phyloP scores from a whole-genome alignment of 2,797 vertebrate species.

The Pogoniulus pusillus region DNA sequence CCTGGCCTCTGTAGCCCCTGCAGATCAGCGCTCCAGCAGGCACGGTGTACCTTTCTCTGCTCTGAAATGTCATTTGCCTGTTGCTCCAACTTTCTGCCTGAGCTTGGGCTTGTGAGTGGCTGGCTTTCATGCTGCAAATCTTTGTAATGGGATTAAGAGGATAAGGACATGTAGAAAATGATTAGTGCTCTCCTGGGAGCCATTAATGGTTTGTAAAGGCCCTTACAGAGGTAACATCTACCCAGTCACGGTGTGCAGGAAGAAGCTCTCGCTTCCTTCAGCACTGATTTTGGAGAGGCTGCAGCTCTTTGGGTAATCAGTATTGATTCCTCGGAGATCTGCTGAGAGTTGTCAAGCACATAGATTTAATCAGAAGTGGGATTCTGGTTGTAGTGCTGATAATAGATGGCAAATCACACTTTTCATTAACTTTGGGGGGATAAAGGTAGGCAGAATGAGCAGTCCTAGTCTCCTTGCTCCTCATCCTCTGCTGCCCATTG shows the following conservation, averaged over 20 bases:
- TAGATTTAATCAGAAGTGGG: conserved; percentile 13
- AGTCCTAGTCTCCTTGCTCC: neutral
- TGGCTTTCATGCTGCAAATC: conserved; percentile 5
- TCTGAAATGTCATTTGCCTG: neutral
- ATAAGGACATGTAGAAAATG: conserved; percentile 26
- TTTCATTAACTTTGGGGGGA: neutral
- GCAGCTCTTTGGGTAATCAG: neutral
- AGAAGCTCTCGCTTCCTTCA: neutral
- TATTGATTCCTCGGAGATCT: conserved; percentile 6
- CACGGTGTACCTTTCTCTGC: neutral
- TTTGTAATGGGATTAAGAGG: neutral
- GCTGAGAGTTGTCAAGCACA: neutral
- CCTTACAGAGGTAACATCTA: neutral
- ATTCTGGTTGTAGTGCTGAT: neutral
- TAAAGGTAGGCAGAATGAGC: neutral
- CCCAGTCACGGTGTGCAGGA: neutral
- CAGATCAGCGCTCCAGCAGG: too few relatives aligned
- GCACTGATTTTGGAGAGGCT: conserved; percentile 15
- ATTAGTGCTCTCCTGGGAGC: conserved; percentile 28
- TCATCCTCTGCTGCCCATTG: fast-evolving
- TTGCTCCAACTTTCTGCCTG: neutral
- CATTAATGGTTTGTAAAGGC: neutral
- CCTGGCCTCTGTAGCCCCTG: too few relatives aligned
- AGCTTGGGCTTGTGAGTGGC: neutral
- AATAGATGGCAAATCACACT: neutral